A percentile compares a stretch with the other conserved stretches of the same genome.
Conservation (phyloP, 2,888 invertebrate genomes). For the Plebejus melissa region DNA sequence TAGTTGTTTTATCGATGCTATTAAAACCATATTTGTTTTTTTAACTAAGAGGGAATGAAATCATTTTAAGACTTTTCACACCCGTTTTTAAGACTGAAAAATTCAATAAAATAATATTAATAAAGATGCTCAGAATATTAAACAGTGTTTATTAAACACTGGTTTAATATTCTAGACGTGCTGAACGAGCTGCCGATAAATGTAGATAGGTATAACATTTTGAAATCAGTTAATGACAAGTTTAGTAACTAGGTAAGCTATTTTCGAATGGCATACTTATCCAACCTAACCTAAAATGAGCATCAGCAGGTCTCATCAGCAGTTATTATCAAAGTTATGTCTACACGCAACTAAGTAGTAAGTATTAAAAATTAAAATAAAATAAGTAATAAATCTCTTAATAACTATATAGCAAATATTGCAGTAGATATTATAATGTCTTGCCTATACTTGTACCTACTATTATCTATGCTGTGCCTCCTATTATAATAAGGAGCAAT, state of each 20-base stretch:
- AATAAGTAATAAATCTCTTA: background rate
- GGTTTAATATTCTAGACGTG: background rate
- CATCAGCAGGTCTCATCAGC: background rate
- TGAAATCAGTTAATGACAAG: background rate
- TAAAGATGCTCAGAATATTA: background rate
- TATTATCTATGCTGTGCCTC: no score
- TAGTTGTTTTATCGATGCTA: background rate
- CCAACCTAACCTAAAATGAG: background rate
- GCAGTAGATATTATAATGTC: background rate
- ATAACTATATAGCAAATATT: no score
- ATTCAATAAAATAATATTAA: background rate
- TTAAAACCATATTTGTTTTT: background rate
- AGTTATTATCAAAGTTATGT: background rate
- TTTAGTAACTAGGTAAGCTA: background rate
- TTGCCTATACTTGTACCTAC: background rate
- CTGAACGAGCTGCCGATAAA: background rate
- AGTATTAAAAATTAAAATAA: background rate
- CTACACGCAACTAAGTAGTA: background rate
- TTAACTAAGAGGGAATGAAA: background rate
- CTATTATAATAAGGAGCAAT: background rate
- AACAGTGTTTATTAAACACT: background rate
- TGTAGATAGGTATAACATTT: background rate
- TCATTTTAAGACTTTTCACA: no score
- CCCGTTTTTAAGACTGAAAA: no score
- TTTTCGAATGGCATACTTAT: background rate